A percentile compares a stretch with the other conserved stretches of the same genome.
Evolutionary conservation across 2,113 vertebrate genomes (phyloP).

Genomic region (Andinoacara biseriatus): DNA sequence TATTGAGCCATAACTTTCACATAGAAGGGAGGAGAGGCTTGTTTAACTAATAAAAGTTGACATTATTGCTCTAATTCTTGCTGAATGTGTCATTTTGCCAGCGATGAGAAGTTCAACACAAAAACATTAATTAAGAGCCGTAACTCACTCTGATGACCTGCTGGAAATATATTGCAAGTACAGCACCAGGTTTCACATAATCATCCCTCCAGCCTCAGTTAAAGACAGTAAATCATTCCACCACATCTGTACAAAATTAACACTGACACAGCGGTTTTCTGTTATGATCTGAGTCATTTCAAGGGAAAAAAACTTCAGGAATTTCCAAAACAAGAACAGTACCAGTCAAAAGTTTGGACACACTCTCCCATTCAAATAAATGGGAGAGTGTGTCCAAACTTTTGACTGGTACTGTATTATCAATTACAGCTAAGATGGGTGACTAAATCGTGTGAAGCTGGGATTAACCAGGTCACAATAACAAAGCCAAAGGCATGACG

Average conservation of each 20-base stretch:
- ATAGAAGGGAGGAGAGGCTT: background rate
- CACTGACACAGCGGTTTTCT: background rate
- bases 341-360: too few relatives aligned
- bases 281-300: slow-evolving; percentile 44
- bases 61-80: slow-evolving; percentile 27
- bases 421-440: slow-evolving; percentile 4
- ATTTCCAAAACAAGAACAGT: background rate
- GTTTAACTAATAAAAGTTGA: slow-evolving; percentile 6
- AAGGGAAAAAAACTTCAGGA: slow-evolving; percentile 25
- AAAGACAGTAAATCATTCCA: slow-evolving; percentile 23
- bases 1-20: slow-evolving; percentile 1
- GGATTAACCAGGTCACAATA: slow-evolving; percentile 30
- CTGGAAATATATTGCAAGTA: background rate
- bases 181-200: slow-evolving; percentile 31
- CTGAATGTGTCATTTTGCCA: slow-evolving; percentile 27
- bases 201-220: background rate
- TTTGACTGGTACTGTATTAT: slow-evolving; percentile 15
- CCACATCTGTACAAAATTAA: slow-evolving; percentile 39
- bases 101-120: slow-evolving; percentile 31
- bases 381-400: too few relatives aligned
- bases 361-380: too few relatives aligned
- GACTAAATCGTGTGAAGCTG: slow-evolving; percentile 17
- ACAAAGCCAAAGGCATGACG: slow-evolving; percentile 42
- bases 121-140: slow-evolving; percentile 33
- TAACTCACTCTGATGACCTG: slow-evolving; percentile 20